Evolutionary conservation across 1,140 invertebrate species (phyloP), one percentile per base, ranked within the genome.

Genomic region (Belonocnema kinseyi): DNA sequence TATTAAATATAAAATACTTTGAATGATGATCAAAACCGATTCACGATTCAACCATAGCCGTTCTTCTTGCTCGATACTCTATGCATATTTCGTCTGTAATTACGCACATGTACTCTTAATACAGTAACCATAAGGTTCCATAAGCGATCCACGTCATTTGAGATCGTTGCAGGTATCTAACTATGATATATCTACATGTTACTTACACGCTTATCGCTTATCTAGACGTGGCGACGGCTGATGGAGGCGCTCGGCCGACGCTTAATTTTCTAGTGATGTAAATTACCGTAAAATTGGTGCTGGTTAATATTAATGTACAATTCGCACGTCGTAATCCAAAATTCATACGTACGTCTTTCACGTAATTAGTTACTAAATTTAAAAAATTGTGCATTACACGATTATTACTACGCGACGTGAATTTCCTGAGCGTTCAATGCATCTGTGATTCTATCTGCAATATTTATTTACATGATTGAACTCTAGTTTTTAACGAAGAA

Each of bases 171-270:
- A 46, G 40, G 40, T 90, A 90, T 90, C 86, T 90, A 91, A 88
- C 88, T 90, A 89, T 90, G 88, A 87, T 90, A 91, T 90, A 91
- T 91, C 89, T 90, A 90, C 88, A 91, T 74, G 86, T 90, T 90
- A 90, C 83, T 88, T 89, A 85, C 84, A 89, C 56, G 84, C 82
- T 86, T 86, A 86, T 85, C 77, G 56, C 74, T 80, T 84, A 74
- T 73, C 70, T 78, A 81, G 54, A 81, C 61, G 76, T 58, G 53
- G 73, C 74, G 73, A 79, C n/a, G 71, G n/a, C 17, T 17, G 33
- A 52, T 19, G 72, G 53, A 77, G 21, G 51, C 50, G 46, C 50
- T 77, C 72, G 26, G 61, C 61, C 61, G 61, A 66, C 61, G 61
- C 61, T 66, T 40, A 46, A 46, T 14, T 40, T 40, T 66, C 26